Conservation (phyloP, 2,797 vertebrate genomes). For the Microctenopoma lineatum region DNA sequence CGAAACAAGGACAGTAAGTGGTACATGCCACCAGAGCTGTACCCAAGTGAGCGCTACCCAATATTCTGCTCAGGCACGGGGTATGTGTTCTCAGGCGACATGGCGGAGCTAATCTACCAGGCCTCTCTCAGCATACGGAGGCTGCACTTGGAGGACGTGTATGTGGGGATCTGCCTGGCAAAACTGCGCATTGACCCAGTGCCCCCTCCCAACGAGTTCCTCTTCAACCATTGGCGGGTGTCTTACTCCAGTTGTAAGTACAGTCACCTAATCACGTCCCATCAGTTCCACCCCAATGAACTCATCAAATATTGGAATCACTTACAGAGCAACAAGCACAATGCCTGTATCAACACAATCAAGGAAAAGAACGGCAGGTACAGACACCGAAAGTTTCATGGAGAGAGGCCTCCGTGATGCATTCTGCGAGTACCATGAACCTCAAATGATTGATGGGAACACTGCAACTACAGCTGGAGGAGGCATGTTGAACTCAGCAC, state of each 20-base stretch:
- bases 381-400: slow-evolving; percentile 92
- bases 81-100: slow-evolving; percentile 98
- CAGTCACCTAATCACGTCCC: slow-evolving; percentile 99
- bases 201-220: slow-evolving; percentile 97
- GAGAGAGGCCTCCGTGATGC: slow-evolving; percentile 75
- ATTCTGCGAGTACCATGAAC: slow-evolving; percentile 24
- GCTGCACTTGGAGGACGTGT: slow-evolving; percentile 97
- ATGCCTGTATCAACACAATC: slow-evolving; percentile 91
- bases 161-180: slow-evolving; percentile 97
- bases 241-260: slow-evolving; percentile 99
- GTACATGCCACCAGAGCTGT: slow-evolving; percentile 98
- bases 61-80: slow-evolving; percentile 99
- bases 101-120: slow-evolving; percentile 95
- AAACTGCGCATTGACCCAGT: slow-evolving; percentile 95
- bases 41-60: slow-evolving; percentile 97
- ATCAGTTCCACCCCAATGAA: slow-evolving; percentile 98
- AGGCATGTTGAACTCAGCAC: slow-evolving; percentile 77
- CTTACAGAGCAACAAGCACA: slow-evolving; percentile 99
- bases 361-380: slow-evolving; percentile 93
- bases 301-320: slow-evolving; percentile 99
- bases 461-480: slow-evolving; percentile 41
- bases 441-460: slow-evolving; percentile 13
- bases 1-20: slow-evolving; percentile 98
- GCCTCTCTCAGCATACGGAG: slow-evolving; percentile 95
- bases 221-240: slow-evolving; percentile 99